phyloP scores from a whole-genome alignment of 2,888 invertebrate genomes.

The Patella depressa region DNA sequence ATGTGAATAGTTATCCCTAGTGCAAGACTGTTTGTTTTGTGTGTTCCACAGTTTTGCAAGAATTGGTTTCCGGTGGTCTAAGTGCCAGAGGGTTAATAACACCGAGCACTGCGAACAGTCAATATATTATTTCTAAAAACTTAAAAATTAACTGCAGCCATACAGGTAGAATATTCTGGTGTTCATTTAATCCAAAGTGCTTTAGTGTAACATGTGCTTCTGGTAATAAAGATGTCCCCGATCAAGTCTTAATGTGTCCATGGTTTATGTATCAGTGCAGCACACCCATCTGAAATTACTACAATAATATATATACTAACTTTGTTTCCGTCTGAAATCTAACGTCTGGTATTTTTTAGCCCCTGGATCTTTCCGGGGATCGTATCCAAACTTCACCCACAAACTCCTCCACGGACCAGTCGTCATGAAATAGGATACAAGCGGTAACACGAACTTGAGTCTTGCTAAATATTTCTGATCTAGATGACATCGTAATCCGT shows the following conservation, averaged over 20 bases:
- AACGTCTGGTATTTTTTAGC: constrained; percentile 89
- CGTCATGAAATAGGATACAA: constrained; percentile 86
- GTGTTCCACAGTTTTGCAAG: too few relatives aligned
- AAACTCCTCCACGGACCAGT: constrained; percentile 91
- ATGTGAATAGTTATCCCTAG: too few relatives aligned
- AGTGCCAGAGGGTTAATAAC: too few relatives aligned
- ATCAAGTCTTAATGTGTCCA: too few relatives aligned
- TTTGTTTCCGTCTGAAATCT: constrained; percentile 77
- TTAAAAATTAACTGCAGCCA: too few relatives aligned
- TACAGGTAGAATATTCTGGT: not conserved
- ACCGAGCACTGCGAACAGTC: too few relatives aligned
- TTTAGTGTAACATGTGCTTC: not conserved
- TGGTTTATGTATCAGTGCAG: too few relatives aligned
- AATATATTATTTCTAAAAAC: too few relatives aligned
- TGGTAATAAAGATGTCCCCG: not conserved
- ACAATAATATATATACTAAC: constrained; percentile 47
- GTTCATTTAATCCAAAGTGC: not conserved
- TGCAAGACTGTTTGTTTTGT: too few relatives aligned
- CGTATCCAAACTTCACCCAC: constrained; percentile 92
- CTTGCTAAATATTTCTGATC: constrained; percentile 34
- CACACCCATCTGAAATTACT: not conserved
- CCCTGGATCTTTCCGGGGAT: constrained; percentile 85
- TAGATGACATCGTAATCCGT: constrained; percentile 76
- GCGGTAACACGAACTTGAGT: constrained; percentile 79
- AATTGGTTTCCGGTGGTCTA: too few relatives aligned